These are phyloP conservation scores for Chaetops frenatus DNA, from an alignment of 2,113 vertebrate genomes.

Conservation along the genomic window DNA sequence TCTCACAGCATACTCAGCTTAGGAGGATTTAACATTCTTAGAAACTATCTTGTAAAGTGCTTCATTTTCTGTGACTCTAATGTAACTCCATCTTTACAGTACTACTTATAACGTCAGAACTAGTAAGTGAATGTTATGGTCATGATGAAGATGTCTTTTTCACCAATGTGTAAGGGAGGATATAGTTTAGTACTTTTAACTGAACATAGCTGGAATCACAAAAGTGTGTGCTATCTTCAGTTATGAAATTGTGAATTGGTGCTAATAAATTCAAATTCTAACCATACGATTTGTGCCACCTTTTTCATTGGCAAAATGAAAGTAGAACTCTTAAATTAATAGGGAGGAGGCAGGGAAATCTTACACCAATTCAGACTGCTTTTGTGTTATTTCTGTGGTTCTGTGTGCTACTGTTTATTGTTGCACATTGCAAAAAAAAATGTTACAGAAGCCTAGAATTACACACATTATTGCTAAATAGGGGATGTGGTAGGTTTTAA, in stretches of 20 bases:
- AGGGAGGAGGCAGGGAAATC: not conserved
- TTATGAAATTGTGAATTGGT: not conserved
- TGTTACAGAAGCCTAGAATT: not conserved
- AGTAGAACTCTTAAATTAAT: not conserved
- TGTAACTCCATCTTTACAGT: not conserved
- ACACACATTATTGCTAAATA: not conserved
- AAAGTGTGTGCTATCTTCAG: not conserved
- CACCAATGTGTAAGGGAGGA: not conserved
- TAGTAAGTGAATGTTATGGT: not conserved
- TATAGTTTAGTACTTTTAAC: not conserved
- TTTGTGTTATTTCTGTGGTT: not conserved
- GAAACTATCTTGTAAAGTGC: conserved; percentile 1
- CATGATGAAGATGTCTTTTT: not conserved
- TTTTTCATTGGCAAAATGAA: not conserved
- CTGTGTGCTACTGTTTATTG: not conserved
- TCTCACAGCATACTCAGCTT: not conserved
- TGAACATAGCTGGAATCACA: not conserved
- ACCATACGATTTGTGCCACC: not conserved
- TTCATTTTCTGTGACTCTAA: conserved; percentile 15
- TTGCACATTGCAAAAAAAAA: not conserved
- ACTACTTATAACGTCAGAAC: not conserved
- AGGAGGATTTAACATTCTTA: conserved; percentile 4
- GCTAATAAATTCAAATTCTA: not conserved
- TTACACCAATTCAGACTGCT: not conserved
- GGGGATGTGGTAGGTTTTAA: not conserved